These are phyloP conservation scores for Syrista parreyssii DNA, from an alignment of 2,888 invertebrate species.

Conservation along the genomic window DNA sequence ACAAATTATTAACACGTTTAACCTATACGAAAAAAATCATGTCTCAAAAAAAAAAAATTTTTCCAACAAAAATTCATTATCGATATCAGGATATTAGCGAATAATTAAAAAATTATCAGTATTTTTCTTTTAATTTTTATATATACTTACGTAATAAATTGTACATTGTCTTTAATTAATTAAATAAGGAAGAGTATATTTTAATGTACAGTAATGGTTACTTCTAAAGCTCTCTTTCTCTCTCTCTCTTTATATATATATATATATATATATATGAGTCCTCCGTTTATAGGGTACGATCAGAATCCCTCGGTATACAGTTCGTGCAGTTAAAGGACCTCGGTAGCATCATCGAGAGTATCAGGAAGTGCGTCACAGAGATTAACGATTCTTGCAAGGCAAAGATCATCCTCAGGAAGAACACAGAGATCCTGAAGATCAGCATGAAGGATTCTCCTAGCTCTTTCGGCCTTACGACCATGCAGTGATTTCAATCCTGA, in stretches of 20 bases:
- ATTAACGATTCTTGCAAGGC: background rate
- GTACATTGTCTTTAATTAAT: background rate
- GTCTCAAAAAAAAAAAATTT: background rate
- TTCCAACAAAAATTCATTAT: background rate
- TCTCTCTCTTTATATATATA: no score
- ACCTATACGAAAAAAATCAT: background rate
- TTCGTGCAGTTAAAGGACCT: background rate
- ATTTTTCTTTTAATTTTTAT: background rate
- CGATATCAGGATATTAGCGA: background rate
- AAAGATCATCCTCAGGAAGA: background rate
- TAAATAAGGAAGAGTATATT: background rate
- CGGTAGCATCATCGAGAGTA: background rate
- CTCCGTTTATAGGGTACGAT: background rate
- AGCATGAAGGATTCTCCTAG: background rate
- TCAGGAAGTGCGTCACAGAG: background rate
- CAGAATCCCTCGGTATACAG: background rate
- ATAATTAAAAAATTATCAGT: background rate
- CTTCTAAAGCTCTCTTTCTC: background rate
- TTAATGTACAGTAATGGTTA: background rate
- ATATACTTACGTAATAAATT: background rate
- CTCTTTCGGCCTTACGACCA: background rate
- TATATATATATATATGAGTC: background rate
- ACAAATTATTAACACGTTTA: background rate
- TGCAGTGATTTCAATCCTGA: conserved; percentile 36
- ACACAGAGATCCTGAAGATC: background rate